Evolutionary conservation across 2,888 invertebrate genomes (phyloP).

Genomic region (Geotrupes spiniger): DNA sequence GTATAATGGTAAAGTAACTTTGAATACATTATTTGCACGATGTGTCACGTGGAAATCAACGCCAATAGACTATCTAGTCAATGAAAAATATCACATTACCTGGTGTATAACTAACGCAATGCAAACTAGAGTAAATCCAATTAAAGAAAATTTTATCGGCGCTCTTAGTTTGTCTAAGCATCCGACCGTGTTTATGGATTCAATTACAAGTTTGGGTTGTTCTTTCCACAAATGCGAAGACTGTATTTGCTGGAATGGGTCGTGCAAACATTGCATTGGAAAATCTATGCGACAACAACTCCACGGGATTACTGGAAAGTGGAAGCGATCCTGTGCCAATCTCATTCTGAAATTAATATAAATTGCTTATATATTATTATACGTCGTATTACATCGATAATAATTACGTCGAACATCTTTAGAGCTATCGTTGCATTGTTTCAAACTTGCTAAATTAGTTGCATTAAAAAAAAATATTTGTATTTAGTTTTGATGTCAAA

Average conservation of each 20-base stretch:
- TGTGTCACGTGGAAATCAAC: neutral
- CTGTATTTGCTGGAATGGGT: constrained; percentile 56
- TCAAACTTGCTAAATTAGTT: too few species aligned
- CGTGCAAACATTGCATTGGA: constrained; percentile 61
- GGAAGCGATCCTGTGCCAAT: constrained; percentile 51
- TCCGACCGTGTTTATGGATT: constrained; percentile 46
- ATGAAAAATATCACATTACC: constrained; percentile 31
- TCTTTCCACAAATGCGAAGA: constrained; percentile 44
- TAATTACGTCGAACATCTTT: too few species aligned
- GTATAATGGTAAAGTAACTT: neutral
- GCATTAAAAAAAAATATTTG: too few species aligned
- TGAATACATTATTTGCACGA: neutral
- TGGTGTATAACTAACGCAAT: constrained; percentile 34
- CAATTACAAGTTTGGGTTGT: constrained; percentile 39
- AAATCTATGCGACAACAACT: constrained; percentile 61
- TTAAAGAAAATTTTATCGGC: constrained; percentile 39
- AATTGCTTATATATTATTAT: too few species aligned
- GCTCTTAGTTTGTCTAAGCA: constrained; percentile 42
- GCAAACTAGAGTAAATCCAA: constrained; percentile 35
- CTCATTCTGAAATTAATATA: constrained; percentile 46
- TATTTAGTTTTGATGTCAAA: too few species aligned
- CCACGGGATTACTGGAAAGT: constrained; percentile 57
- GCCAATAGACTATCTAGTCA: neutral
- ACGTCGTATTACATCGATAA: too few species aligned
- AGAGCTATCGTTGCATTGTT: too few species aligned